Evolutionary conservation across 2,113 vertebrate species (phyloP).

Genomic region (Caloenas nicobarica): DNA sequence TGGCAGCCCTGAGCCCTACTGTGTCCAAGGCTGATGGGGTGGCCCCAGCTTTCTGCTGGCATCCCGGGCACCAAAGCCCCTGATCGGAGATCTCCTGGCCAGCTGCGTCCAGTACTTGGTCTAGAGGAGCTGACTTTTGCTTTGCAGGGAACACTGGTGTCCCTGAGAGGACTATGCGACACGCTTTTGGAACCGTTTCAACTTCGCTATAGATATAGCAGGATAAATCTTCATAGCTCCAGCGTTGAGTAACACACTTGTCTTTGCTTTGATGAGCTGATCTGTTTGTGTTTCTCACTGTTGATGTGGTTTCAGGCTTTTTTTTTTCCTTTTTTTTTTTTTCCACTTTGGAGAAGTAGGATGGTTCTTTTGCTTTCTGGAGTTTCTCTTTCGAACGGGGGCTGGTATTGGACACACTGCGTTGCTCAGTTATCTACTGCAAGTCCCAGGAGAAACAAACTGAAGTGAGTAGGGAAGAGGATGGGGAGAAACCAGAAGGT

Average conservation of each 20-base stretch:
- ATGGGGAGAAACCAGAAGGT: not conserved
- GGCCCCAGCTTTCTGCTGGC: not conserved
- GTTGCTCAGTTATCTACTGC: not conserved
- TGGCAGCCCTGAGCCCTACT: not conserved
- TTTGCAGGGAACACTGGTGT: not conserved
- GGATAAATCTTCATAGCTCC: not conserved
- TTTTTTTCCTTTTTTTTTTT: not conserved
- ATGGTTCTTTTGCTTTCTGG: not conserved
- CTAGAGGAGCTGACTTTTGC: not conserved
- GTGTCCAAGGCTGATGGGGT: rapidly evolving
- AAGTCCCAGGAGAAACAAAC: not conserved
- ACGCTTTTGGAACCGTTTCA: not conserved
- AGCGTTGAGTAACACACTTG: not conserved
- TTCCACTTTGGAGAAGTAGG: not conserved
- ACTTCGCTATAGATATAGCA: not conserved
- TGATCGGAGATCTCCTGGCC: not conserved
- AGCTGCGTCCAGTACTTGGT: not conserved
- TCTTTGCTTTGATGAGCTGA: not conserved
- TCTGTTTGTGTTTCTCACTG: not conserved
- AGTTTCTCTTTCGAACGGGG: not conserved
- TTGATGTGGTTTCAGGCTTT: not conserved
- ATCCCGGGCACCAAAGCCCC: not conserved
- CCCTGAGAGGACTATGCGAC: not conserved
- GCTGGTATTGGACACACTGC: not conserved
- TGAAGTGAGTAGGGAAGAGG: not conserved